Percentiles rank a stretch among this genome's conserved stretches.
Evolutionary conservation across 2,888 invertebrate species (phyloP).

Genomic region (Drosophila affinis): DNA sequence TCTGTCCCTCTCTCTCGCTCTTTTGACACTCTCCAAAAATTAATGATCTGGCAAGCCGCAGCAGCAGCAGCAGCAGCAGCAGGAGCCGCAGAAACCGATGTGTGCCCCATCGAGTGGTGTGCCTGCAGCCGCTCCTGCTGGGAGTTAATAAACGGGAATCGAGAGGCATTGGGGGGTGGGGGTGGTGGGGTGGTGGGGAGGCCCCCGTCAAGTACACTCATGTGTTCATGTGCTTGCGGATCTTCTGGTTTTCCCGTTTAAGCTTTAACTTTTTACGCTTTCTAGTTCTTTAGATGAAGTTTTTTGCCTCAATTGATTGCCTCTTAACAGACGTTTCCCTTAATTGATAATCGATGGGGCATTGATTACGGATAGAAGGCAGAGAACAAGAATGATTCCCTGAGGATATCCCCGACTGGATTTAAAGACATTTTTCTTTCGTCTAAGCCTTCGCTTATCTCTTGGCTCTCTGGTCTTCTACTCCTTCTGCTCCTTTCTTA

Average conservation of each 20-base stretch:
- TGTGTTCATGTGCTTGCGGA: slow-evolving; percentile 12
- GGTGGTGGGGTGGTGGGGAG: too few species aligned
- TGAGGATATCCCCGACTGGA: background rate
- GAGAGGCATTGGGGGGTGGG: background rate
- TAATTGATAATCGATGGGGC: slow-evolving; percentile 29
- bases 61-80: slow-evolving; percentile 18
- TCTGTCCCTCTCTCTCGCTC: slow-evolving; percentile 21
- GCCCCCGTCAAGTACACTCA: slow-evolving; percentile 16
- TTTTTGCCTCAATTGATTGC: background rate
- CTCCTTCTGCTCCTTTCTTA: background rate
- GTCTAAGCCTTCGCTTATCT: background rate
- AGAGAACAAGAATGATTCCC: too few species aligned
- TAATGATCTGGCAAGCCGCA: slow-evolving; percentile 63
- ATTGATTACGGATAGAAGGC: background rate
- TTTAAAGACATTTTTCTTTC: too few species aligned
- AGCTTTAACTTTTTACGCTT: background rate
- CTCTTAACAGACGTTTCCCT: slow-evolving; percentile 5
- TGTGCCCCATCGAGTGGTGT: slow-evolving; percentile 18
- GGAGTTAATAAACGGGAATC: slow-evolving; percentile 35
- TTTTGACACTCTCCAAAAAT: slow-evolving; percentile 63
- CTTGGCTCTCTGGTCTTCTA: background rate
- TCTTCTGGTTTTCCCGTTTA: slow-evolving; percentile 9
- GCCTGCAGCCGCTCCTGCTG: slow-evolving; percentile 5
- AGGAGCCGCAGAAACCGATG: slow-evolving; percentile 12
- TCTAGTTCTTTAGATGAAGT: background rate